Base-by-base conservation (phyloP, 2,888 invertebrate species). In the Oligia latruncula region DNA sequence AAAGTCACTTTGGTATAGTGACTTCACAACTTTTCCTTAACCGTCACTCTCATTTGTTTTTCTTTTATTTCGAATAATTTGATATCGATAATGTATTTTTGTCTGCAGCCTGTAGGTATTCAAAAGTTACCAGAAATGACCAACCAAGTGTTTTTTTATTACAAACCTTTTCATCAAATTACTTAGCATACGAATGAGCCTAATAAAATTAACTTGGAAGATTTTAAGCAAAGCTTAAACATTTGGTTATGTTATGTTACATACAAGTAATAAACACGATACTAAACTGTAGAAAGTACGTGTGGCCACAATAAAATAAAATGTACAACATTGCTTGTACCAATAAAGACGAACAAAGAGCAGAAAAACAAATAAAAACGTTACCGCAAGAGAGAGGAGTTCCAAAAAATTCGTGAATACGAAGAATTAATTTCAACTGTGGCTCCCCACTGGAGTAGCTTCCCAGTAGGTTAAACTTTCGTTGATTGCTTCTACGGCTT, bases 391-490 rank as follows among this genome's bases (percentile, higher is more conserved):
- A 62, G n/a, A 82, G 52, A 68, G 43, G 49, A 70, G 71, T 82
- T 70, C 58, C 11, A 66, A n/a, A 49, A 76, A 85, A 74, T 72
- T 84, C 64, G 72, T 78, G 52, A 85, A 89, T 82, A 88, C 62
- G n/a, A 87, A 87, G 79, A 90, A 86, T 85, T 84, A 70, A 90
- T 89, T 83, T 74, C 71, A 88, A 90, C 86, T 89, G 88, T 80
- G 67, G 72, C 74, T 78, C 74, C 82, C 82, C 85, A 83, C 81
- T 86, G 80, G 76, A 87, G 76, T 78, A 74, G 66, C 81, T 76
- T 87, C 86, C 78, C 84, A 78, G 71, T 77, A 76, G 84, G 75
- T 82, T 76, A 46, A 83, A 90, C 85, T 89, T 87, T 73, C 83
- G 64, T 82, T 77, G 76, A 83, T 85, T 80, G 81, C 84, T 86